These are phyloP conservation scores for Micromesistius poutassou DNA, from an alignment of 2,797 vertebrate species.

Conservation along the genomic window DNA sequence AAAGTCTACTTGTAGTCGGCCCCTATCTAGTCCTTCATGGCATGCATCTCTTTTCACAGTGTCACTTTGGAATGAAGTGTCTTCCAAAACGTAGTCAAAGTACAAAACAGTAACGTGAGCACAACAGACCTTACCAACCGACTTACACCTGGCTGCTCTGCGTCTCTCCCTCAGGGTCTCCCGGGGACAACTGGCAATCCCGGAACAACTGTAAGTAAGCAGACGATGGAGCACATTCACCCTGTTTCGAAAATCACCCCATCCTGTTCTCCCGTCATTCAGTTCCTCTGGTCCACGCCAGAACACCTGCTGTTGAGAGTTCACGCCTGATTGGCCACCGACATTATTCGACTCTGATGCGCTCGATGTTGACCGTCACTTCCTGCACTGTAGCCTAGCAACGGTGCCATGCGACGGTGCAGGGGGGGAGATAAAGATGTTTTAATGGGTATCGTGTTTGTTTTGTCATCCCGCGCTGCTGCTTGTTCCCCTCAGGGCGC, in stretches of 20 bases:
- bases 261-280: not conserved
- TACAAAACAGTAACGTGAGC: not conserved
- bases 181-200: conserved; percentile 72
- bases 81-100: not conserved
- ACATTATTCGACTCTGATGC: not conserved
- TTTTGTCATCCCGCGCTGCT: conserved; percentile 44
- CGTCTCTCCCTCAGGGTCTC: conserved; percentile 64
- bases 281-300: not conserved
- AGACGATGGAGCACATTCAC: not conserved
- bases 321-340: not conserved
- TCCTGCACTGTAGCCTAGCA: conserved; percentile 59
- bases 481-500: conserved; percentile 54
- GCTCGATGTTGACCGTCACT: not conserved
- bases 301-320: not conserved
- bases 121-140: not conserved
- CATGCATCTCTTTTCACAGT: not conserved
- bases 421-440: conserved; percentile 47
- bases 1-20: not conserved
- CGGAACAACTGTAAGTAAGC: conserved; percentile 68
- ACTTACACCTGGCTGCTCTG: conserved; percentile 9
- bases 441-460: conserved; percentile 52
- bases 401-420: conserved; percentile 43
- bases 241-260: conserved; percentile 1
- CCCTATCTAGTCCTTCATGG: not conserved
- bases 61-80: not conserved